Percentiles rank a stretch among this genome's conserved stretches.
Conservation (phyloP, 2,888 invertebrate species). For the Rosalia funebris region DNA sequence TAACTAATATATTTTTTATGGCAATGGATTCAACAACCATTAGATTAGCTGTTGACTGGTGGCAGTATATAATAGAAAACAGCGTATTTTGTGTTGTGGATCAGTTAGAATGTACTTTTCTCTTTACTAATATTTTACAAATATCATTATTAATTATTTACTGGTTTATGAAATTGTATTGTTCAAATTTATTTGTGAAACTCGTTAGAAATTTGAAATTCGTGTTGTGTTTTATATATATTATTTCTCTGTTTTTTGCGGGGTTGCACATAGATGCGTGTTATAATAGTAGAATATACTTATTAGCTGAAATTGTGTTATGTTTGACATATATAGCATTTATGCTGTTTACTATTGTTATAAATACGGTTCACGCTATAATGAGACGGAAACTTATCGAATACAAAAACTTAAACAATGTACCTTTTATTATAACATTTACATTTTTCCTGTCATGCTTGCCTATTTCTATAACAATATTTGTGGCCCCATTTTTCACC, state of each 20-base stretch:
- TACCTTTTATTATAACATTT: constrained; percentile 29
- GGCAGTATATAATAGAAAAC: background rate
- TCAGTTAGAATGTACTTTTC: constrained; percentile 23
- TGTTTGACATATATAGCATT: constrained; percentile 23
- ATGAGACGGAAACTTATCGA: too few relatives aligned
- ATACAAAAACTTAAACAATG: too few relatives aligned
- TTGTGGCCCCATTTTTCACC: background rate
- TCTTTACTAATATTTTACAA: constrained; percentile 25
- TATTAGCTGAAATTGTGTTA: constrained; percentile 17
- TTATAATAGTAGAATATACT: background rate
- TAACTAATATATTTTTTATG: constrained; percentile 33
- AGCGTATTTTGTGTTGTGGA: constrained; percentile 25
- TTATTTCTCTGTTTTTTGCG: constrained; percentile 14
- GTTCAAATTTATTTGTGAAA: constrained; percentile 21
- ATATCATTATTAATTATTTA: constrained; percentile 29
- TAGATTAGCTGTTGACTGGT: constrained; percentile 12
- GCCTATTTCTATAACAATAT: constrained; percentile 7
- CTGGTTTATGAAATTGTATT: constrained; percentile 35
- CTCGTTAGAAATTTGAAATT: constrained; percentile 22
- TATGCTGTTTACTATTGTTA: constrained; percentile 30
- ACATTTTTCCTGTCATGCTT: constrained; percentile 23
- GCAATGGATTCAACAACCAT: constrained; percentile 19
- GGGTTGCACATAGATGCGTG: constrained; percentile 21
- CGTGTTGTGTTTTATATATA: constrained; percentile 16
- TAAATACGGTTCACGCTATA: constrained; percentile 33